Evolutionary conservation across 2,797 vertebrate genomes (phyloP), one percentile per base, ranked within the genome.

Genomic region (Geotrypetes seraphini): DNA sequence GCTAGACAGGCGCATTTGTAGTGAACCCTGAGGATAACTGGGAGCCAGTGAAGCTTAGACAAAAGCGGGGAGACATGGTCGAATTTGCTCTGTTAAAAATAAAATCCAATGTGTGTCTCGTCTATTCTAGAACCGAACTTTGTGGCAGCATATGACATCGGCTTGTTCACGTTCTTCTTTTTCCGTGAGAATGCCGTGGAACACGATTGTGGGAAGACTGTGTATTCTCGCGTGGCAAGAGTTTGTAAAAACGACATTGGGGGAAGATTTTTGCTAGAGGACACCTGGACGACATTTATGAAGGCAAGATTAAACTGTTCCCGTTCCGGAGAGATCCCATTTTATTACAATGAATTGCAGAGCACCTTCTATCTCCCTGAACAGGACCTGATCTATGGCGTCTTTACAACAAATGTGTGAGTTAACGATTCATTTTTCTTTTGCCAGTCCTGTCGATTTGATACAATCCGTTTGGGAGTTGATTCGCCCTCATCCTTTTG

Each of bases 391-490:
- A 91, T 98, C 77, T 98, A 97, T 0, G 95, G 89, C 25, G 90
- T 97, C 66, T 98, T 98, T 78, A 97, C 94, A 12, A 98, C 95
- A 53, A 98, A 97, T 1, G 88, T 96, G 95, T 98, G 73, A 96
- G 94, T 91, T 35, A 11, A 16, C 13, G 23, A 7, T 23, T 23
- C 22, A 23, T 23, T 23, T 7, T 15, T 28, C 7, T 7, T 27
- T 5, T 28, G 27, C n/a, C 8, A 11, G 7, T 30, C n/a, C n/a
- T n/a, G n/a, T n/a, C n/a, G n/a, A n/a, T n/a, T n/a, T n/a, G n/a
- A n/a, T n/a, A n/a, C n/a, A n/a, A n/a, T n/a, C n/a, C n/a, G n/a
- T n/a, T n/a, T n/a, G n/a, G n/a, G n/a, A n/a, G n/a, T n/a, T n/a
- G n/a, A n/a, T n/a, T n/a, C n/a, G n/a, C n/a, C n/a, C n/a, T 18